Conservation (phyloP, 2,113 vertebrate species). For the Macroglossus sobrinus region DNA sequence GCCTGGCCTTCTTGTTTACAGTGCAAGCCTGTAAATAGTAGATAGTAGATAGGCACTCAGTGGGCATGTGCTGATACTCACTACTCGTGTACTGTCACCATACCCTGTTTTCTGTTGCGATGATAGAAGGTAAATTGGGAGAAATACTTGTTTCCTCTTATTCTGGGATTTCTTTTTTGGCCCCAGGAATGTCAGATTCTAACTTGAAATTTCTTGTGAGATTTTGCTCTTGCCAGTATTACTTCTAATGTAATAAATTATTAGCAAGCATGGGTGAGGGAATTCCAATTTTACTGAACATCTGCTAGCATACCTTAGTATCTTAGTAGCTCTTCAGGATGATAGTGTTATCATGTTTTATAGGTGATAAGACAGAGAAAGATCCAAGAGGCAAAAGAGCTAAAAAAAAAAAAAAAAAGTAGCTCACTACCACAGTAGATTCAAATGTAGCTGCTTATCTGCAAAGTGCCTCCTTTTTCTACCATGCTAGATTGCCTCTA, state of each 20-base stretch:
- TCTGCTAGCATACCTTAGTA: neutral
- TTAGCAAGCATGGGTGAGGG: neutral
- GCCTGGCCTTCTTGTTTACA: neutral
- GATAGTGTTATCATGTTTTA: neutral
- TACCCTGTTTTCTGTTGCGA: neutral
- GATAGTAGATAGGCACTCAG: neutral
- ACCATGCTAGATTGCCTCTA: neutral
- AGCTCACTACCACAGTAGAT: neutral
- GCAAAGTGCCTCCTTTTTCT: neutral
- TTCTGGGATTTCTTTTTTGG: neutral
- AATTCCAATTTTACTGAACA: neutral
- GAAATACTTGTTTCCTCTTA: neutral
- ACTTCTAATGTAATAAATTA: neutral
- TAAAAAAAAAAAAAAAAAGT: neutral
- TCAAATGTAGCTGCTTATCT: neutral
- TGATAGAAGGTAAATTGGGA: neutral
- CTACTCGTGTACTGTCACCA: fast-evolving
- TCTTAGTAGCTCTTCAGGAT: neutral
- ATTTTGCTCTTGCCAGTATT: neutral
- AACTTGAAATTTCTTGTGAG: neutral
- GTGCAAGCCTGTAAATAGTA: too few relatives aligned
- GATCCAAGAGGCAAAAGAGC: neutral
- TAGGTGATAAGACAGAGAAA: neutral
- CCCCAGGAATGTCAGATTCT: neutral
- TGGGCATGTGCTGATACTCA: neutral